Base-by-base conservation (phyloP, 2,113 vertebrate genomes). In the Brevimyrus niger region DNA sequence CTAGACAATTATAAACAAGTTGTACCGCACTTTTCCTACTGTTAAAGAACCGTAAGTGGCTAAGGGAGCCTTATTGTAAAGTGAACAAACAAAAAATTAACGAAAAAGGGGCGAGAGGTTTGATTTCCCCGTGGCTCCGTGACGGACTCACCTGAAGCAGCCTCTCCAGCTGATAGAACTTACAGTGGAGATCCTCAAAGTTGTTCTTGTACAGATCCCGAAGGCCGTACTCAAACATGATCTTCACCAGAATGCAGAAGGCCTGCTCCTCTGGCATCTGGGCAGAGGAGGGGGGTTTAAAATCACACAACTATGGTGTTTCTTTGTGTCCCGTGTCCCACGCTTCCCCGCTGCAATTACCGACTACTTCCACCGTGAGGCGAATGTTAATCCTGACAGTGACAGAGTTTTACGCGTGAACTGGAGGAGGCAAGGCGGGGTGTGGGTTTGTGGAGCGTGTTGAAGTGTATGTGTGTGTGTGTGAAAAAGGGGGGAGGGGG, bases 241-340 rank as follows among this genome's bases (percentile, higher is more conserved):
- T 99, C 95, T 98, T 99, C 93, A 99, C 98, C 94, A 99, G 93
- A 2, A 99, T 97, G 92, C 98, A 98, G 93, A 99, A 99, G 1
- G 98, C 98, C 94, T 99, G 98, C 87, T 99, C 98, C 92, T 99
- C 98, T 0, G 98, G 98, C 98, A 99, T 99, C 98, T 99, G 93
- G 87, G 93, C 87, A 94, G 90, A 73, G 6, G 10, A 38, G 13
- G 23, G 10, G 46, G 2, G 46, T 11, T 53, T 87, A 15, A 61
- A 58, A 42, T 65, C 35, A n/a, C 47, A 82, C 84, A 51, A 23
- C 80, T 35, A 15, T 38, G 27, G 2, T 2, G 27, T 53, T 35
- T 87, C 21, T 84, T 84, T 47, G 42, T 11, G 21, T 4, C 82
- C 19, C 61, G 13, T 31, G 19, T 10, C 80, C 17, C 61, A 65